Conservation (phyloP, 2,797 vertebrate species). For the Mergus octosetaceus region DNA sequence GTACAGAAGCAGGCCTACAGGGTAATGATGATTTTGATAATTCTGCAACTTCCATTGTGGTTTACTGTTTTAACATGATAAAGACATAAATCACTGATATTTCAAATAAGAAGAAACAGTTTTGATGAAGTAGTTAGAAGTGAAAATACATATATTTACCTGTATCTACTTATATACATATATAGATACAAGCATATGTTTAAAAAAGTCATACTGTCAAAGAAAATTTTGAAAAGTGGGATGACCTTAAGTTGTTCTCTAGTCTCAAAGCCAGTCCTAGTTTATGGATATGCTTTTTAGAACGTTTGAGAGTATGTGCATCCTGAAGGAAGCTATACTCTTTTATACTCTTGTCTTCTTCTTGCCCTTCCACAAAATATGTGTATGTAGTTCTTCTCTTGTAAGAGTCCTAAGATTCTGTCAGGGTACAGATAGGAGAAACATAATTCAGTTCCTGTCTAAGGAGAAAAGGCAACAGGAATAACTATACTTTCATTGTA, state of each 20-base stretch:
- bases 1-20: background rate
- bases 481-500: background rate
- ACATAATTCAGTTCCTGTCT: background rate
- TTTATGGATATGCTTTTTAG: background rate
- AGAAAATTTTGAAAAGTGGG: background rate
- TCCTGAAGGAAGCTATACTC: background rate
- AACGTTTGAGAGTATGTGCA: background rate
- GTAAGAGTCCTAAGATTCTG: background rate
- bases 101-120: background rate
- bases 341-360: background rate
- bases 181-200: background rate
- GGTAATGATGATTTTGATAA: background rate
- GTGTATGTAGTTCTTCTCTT: background rate
- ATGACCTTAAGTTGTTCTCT: background rate
- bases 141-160: background rate
- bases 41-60: background rate
- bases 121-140: background rate
- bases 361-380: rapidly evolving
- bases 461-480: background rate
- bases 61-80: background rate
- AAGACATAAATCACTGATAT: background rate
- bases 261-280: background rate
- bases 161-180: background rate
- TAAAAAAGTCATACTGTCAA: background rate
- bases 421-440: background rate